These are phyloP conservation scores for Octodonta nipae DNA, from an alignment of 2,888 invertebrate species.

Conservation along the genomic window DNA sequence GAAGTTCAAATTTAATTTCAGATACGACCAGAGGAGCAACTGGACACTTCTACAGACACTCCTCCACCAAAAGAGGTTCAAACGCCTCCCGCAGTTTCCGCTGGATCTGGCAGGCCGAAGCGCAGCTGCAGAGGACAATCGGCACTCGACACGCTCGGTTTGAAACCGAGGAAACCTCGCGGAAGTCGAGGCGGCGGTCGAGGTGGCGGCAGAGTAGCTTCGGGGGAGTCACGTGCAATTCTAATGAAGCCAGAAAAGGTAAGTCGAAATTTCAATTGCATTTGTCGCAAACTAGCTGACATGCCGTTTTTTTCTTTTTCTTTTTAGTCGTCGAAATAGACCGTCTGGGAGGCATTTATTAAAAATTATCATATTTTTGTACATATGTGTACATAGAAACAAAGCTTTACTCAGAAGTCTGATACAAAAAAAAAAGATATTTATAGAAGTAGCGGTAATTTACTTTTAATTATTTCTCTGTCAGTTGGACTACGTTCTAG, in stretches of 20 bases:
- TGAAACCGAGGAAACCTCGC: conserved; percentile 32
- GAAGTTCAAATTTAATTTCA: too few species aligned
- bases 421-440: conserved; percentile 10
- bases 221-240: conserved; percentile 11
- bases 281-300: not conserved
- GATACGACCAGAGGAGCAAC: conserved; percentile 23
- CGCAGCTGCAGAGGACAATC: conserved; percentile 34
- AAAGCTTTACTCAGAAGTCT: conserved; percentile 19
- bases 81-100: conserved; percentile 16
- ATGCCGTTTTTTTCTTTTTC: conserved; percentile 9
- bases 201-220: conserved; percentile 2
- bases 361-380: conserved; percentile 7
- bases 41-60: not conserved
- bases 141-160: conserved; percentile 30
- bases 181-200: conserved; percentile 28
- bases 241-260: conserved; percentile 19
- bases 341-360: too few species aligned
- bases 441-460: too few species aligned
- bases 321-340: conserved; percentile 16
- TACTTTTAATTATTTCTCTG: too few species aligned
- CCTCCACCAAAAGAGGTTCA: not conserved
- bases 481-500: too few species aligned
- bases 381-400: conserved; percentile 12
- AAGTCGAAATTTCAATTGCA: conserved; percentile 11
- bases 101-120: conserved; percentile 34